These are phyloP conservation scores for Psilanteris sp. DNA, from an alignment of 1,140 invertebrate genomes.

Conservation along the genomic window DNA sequence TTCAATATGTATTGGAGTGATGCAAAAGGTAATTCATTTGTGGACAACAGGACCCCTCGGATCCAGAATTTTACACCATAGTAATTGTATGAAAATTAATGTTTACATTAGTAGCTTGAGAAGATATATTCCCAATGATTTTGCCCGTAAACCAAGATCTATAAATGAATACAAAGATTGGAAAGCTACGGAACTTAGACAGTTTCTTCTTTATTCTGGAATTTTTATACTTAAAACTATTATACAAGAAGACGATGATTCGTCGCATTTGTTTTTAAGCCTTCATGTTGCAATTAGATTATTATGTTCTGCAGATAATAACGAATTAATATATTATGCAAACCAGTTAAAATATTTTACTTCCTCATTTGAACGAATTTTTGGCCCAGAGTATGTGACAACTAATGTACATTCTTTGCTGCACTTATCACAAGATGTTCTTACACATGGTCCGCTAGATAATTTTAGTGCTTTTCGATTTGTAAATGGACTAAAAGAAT, in stretches of 20 bases:
- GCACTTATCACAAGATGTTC: constrained; percentile 50
- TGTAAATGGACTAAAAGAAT: constrained; percentile 38
- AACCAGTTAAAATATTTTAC: constrained; percentile 27
- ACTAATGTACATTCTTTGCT: constrained; percentile 58
- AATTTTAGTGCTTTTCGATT: constrained; percentile 49
- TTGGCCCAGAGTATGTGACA: constrained; percentile 47
- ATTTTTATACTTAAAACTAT: constrained; percentile 60
- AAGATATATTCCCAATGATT: too few species aligned
- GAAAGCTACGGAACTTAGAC: constrained; percentile 70
- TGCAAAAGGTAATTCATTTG: constrained; percentile 55
- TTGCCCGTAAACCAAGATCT: constrained; percentile 60
- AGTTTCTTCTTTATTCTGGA: constrained; percentile 67
- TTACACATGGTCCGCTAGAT: constrained; percentile 37
- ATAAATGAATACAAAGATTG: constrained; percentile 54
- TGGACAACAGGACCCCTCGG: constrained; percentile 53
- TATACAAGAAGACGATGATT: constrained; percentile 1
- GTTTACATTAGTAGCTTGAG: constrained; percentile 50
- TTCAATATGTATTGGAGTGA: constrained; percentile 64
- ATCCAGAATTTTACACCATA: not conserved
- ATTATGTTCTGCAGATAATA: not conserved
- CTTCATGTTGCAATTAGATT: constrained; percentile 46
- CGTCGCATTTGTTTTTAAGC: constrained; percentile 44
- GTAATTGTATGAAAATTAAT: not conserved
- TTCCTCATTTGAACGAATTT: constrained; percentile 30
- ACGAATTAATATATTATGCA: constrained; percentile 30